phyloP scores from a whole-genome alignment of 2,113 vertebrate species.

The Leptosomus discolor region DNA sequence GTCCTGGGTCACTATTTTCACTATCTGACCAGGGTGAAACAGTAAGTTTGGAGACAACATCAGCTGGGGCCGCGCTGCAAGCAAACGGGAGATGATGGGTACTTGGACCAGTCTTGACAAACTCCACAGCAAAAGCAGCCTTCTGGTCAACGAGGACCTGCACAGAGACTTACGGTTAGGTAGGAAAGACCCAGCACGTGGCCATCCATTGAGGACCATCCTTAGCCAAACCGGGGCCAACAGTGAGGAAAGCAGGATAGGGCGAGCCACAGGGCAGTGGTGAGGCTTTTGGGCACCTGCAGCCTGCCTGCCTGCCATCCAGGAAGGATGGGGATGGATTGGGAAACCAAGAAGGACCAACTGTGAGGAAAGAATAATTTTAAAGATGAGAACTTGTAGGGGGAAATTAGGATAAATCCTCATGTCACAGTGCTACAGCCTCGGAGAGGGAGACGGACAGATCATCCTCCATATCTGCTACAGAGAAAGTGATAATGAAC shows the following conservation, averaged over 20 bases:
- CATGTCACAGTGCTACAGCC: rapidly evolving
- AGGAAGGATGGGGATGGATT: rapidly evolving
- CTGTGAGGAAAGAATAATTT: not conserved
- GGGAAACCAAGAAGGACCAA: not conserved
- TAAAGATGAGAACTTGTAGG: not conserved
- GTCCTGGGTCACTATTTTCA: not conserved
- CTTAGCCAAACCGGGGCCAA: not conserved
- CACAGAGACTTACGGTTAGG: rapidly evolving
- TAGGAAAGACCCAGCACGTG: not conserved
- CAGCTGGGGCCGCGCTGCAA: not conserved
- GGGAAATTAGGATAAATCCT: not conserved
- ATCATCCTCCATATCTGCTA: not conserved
- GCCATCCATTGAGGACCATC: not conserved
- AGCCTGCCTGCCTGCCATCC: not conserved
- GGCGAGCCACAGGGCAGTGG: rapidly evolving
- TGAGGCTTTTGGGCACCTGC: not conserved
- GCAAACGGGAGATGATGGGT: rapidly evolving
- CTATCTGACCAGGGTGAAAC: rapidly evolving
- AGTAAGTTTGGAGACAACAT: not conserved
- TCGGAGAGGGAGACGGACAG: not conserved
- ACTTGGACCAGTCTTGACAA: not conserved
- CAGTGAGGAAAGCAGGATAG: not conserved
- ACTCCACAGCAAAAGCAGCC: not conserved
- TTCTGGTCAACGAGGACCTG: not conserved
- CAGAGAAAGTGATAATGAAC: not conserved